Conservation (phyloP, 2,113 vertebrate genomes). For the Vulpes vulpes region DNA sequence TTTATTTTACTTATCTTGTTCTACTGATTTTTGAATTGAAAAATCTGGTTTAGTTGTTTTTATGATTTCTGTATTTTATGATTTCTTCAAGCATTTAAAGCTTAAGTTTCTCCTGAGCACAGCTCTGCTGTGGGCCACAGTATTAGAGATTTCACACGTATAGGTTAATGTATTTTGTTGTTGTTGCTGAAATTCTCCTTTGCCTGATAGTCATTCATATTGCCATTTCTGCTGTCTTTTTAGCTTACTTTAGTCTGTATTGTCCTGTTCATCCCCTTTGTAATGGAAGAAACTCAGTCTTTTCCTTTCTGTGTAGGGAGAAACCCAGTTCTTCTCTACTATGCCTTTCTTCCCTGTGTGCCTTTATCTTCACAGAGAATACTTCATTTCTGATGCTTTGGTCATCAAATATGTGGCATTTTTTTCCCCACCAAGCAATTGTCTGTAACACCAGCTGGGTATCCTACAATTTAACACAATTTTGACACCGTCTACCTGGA, state of each 20-base stretch:
- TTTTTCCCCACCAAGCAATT: neutral
- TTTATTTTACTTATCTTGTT: slow-evolving; percentile 33
- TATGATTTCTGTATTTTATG: neutral
- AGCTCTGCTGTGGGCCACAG: neutral
- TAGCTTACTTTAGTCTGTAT: neutral
- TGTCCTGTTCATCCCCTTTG: neutral
- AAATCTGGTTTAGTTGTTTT: neutral
- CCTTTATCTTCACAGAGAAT: neutral
- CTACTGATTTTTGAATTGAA: neutral
- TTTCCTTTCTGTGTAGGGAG: neutral
- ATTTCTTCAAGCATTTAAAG: neutral
- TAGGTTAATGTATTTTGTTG: neutral
- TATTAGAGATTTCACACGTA: neutral
- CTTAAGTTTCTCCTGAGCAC: neutral
- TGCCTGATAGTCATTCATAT: neutral
- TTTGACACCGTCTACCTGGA: neutral
- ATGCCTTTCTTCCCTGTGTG: neutral
- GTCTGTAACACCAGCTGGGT: neutral
- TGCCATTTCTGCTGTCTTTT: neutral
- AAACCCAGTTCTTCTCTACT: neutral
- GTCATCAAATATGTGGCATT: neutral
- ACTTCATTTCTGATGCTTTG: neutral
- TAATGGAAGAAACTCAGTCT: neutral
- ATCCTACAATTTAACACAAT: neutral
- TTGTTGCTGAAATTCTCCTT: neutral